Conservation (phyloP, 2,888 invertebrate genomes). For the Sphaeridia pumilis region DNA sequence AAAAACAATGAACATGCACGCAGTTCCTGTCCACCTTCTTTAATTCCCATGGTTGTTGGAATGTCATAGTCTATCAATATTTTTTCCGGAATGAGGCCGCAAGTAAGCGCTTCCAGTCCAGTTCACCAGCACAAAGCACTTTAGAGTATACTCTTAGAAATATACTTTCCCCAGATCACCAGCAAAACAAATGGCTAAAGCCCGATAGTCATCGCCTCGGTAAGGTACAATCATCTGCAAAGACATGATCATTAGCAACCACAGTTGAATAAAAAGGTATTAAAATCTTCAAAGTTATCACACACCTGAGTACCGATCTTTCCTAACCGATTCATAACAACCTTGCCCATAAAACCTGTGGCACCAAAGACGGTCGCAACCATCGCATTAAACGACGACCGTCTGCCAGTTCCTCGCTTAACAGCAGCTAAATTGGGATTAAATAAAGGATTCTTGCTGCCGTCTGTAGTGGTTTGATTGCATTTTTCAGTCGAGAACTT, state of each 20-base stretch:
- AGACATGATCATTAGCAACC: too few relatives aligned
- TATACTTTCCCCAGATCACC: slow-evolving; percentile 94
- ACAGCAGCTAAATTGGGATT: slow-evolving; percentile 42
- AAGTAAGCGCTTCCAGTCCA: too few relatives aligned
- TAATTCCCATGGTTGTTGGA: too few relatives aligned
- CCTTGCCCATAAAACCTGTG: slow-evolving; percentile 76
- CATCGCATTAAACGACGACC: slow-evolving; percentile 90
- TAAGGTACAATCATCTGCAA: slow-evolving; percentile 82
- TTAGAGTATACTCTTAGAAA: too few relatives aligned
- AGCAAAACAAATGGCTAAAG: slow-evolving; percentile 61
- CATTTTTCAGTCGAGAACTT: slow-evolving; percentile 20
- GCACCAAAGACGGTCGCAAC: slow-evolving; percentile 97
- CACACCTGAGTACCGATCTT: slow-evolving; percentile 74
- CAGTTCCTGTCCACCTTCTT: too few relatives aligned
- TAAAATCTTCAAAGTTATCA: too few relatives aligned
- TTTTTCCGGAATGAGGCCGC: too few relatives aligned
- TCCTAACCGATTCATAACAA: slow-evolving; percentile 79
- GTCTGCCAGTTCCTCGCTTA: slow-evolving; percentile 77
- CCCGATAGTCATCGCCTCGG: slow-evolving; percentile 71
- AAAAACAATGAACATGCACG: too few relatives aligned
- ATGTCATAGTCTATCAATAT: too few relatives aligned
- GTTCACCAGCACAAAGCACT: too few relatives aligned
- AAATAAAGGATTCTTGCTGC: slow-evolving; percentile 16
- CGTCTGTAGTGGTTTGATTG: slow-evolving; percentile 12
- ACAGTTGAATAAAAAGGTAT: too few relatives aligned